Percentiles rank a stretch among this genome's conserved stretches.
phyloP scores from a whole-genome alignment of 2,113 vertebrate genomes.

The Eleginops maclovinus region DNA sequence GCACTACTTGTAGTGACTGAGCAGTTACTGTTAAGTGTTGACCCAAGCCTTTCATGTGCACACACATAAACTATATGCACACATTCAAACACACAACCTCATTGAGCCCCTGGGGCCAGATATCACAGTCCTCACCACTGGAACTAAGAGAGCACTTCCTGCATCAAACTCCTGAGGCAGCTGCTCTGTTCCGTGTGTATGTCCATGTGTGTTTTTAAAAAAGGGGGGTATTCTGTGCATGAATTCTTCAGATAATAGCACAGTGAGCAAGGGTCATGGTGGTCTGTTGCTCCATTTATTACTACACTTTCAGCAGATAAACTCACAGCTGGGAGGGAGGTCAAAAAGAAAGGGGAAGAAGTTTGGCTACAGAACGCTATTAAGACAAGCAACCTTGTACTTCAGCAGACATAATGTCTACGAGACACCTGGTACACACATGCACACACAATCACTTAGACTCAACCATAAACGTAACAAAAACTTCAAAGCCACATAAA shows the following conservation, averaged over 20 bases:
- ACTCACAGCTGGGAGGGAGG: slow-evolving; percentile 56
- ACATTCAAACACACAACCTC: slow-evolving; percentile 56
- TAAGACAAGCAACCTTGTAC: slow-evolving; percentile 58
- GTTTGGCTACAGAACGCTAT: slow-evolving; percentile 10
- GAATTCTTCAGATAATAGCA: slow-evolving; percentile 65
- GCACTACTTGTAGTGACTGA: slow-evolving; percentile 34
- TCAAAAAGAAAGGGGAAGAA: slow-evolving; percentile 17
- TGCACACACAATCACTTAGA: slow-evolving; percentile 34
- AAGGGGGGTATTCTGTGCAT: slow-evolving; percentile 50
- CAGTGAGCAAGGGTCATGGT: slow-evolving; percentile 51
- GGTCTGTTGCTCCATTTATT: slow-evolving; percentile 58
- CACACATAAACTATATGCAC: slow-evolving; percentile 10
- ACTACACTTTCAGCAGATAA: slow-evolving; percentile 44
- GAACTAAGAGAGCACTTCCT: slow-evolving; percentile 85
- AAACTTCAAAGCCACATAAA: slow-evolving; percentile 42
- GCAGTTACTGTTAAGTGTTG: slow-evolving; percentile 33
- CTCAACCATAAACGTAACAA: slow-evolving; percentile 22
- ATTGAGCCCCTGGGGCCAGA: slow-evolving; percentile 72
- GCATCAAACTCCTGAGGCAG: slow-evolving; percentile 74
- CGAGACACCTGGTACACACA: slow-evolving; percentile 66
- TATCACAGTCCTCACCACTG: slow-evolving; percentile 76
- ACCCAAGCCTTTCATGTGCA: slow-evolving; percentile 40
- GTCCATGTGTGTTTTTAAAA: slow-evolving; percentile 38
- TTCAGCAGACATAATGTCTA: slow-evolving; percentile 69
- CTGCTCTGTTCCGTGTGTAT: slow-evolving; percentile 64